phyloP scores from a whole-genome alignment of 2,113 vertebrate genomes.

The Tupaia chinensis region DNA sequence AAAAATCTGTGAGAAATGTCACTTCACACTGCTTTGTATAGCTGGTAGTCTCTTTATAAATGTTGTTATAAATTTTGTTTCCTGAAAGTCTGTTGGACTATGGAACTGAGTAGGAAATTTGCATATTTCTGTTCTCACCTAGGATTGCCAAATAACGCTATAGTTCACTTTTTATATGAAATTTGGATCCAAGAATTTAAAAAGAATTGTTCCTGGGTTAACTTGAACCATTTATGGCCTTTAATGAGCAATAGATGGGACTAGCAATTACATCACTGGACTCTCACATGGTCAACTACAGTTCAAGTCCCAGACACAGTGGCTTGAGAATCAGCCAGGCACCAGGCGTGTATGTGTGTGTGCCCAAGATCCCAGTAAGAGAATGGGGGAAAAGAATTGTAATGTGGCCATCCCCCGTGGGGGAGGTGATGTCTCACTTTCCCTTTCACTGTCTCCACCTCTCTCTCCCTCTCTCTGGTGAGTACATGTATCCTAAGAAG shows the following conservation, averaged over 20 bases:
- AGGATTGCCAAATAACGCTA: constrained; percentile 55
- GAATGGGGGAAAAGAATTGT: too few relatives aligned
- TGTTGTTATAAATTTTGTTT: constrained; percentile 21
- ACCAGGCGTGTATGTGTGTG: too few relatives aligned
- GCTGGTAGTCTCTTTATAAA: constrained; percentile 54
- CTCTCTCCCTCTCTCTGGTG: too few relatives aligned
- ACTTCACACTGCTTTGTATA: constrained; percentile 23
- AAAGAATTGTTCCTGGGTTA: constrained; percentile 22
- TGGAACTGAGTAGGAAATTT: constrained; percentile 41
- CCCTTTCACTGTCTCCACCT: too few relatives aligned
- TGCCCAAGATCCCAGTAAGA: too few relatives aligned
- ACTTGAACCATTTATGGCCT: constrained; percentile 53
- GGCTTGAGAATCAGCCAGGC: too few relatives aligned
- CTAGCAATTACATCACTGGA: too few relatives aligned
- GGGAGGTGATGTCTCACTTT: too few relatives aligned
- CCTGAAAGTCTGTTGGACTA: constrained; percentile 45
- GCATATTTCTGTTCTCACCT: constrained; percentile 45
- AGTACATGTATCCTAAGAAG: too few relatives aligned
- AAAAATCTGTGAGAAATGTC: constrained; percentile 38
- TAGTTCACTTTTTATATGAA: constrained; percentile 38
- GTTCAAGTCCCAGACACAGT: too few relatives aligned
- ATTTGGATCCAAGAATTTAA: constrained; percentile 34
- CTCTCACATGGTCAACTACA: too few relatives aligned
- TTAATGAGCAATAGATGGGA: not conserved
- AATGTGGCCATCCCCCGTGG: too few relatives aligned